Percentiles rank a stretch among this genome's conserved stretches.
phyloP scores from a whole-genome alignment of 2,888 invertebrate species.

The Tyria jacobaeae region DNA sequence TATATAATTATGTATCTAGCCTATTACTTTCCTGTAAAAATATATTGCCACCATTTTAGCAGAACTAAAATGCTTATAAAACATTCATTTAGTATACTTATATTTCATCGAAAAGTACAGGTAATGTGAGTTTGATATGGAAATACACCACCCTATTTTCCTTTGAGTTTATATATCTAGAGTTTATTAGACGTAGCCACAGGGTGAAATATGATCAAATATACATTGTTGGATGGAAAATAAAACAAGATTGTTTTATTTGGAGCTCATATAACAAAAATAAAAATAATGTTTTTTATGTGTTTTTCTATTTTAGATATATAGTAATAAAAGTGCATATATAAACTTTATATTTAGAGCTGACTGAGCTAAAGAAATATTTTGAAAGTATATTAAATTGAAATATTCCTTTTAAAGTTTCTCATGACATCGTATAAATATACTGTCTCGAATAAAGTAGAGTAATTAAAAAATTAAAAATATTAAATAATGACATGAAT shows the following conservation, averaged over 20 bases:
- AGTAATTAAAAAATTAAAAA: no score
- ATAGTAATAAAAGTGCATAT: no score
- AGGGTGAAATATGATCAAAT: slow-evolving; percentile 11
- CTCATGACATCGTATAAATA: no score
- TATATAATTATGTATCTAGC: neutral
- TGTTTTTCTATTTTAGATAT: neutral
- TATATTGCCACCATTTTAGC: neutral
- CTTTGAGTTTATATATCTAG: slow-evolving; percentile 2
- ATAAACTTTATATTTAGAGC: no score
- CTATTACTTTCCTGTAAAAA: neutral
- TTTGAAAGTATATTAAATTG: no score
- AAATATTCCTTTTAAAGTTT: no score
- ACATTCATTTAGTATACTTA: neutral
- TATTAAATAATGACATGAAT: no score
- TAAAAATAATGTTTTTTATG: neutral
- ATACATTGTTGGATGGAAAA: neutral
- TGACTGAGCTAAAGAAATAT: no score
- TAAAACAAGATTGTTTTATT: neutral
- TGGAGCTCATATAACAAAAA: no score
- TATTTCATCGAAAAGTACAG: neutral
- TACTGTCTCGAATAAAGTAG: no score
- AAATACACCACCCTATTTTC: neutral
- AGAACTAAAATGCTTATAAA: neutral
- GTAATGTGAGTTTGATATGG: slow-evolving; percentile 7
- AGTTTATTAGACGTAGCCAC: neutral